Conservation (phyloP, 2,888 invertebrate genomes). For the Nesidiocoris tenuis region DNA sequence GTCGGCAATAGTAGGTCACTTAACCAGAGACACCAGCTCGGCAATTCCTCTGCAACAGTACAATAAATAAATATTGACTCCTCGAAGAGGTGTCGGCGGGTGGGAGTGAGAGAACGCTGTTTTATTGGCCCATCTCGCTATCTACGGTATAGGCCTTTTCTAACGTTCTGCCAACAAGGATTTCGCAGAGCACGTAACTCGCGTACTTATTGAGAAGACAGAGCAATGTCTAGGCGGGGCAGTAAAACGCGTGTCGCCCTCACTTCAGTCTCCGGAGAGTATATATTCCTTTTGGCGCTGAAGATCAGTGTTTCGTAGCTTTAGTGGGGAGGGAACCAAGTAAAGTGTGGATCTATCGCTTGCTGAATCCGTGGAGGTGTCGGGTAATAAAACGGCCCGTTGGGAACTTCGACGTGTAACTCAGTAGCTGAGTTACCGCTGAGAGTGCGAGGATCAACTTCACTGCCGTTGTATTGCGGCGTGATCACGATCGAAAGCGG, state of each 20-base stretch:
- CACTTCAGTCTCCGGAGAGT: not conserved
- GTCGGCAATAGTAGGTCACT: not conserved
- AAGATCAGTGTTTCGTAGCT: too few relatives aligned
- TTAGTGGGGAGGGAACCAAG: not conserved
- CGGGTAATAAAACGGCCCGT: not conserved
- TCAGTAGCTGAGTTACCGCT: not conserved
- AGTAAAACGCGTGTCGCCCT: constrained; percentile 18
- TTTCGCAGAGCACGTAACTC: constrained; percentile 10
- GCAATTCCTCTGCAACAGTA: not conserved
- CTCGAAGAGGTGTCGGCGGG: not conserved
- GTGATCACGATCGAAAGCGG: not conserved
- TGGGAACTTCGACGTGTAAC: not conserved
- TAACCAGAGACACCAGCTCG: not conserved
- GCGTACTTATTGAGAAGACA: constrained; percentile 14
- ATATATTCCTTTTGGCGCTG: not conserved
- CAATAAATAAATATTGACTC: not conserved
- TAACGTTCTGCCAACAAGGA: not conserved
- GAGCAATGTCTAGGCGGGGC: constrained; percentile 30
- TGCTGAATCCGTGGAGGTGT: not conserved
- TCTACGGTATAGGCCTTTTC: not conserved
- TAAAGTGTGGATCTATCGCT: not conserved
- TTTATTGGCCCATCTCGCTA: not conserved
- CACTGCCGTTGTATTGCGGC: not conserved
- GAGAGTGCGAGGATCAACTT: not conserved
- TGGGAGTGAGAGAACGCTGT: not conserved